phyloP scores from a whole-genome alignment of 2,797 vertebrate genomes.

The Hemitrygon akajei region DNA sequence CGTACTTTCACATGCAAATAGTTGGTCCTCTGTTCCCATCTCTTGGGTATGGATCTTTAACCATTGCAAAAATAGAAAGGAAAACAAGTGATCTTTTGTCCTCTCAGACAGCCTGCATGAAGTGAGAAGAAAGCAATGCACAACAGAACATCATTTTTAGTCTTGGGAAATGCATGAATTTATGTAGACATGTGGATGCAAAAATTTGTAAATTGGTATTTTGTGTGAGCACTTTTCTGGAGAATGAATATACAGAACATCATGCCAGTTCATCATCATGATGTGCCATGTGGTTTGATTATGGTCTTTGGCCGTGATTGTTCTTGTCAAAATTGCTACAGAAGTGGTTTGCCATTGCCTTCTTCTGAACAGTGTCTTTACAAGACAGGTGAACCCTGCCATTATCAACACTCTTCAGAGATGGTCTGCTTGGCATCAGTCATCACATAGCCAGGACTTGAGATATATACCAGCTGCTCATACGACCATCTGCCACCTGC shows the following conservation, averaged over 20 bases:
- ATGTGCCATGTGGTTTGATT: too few species aligned
- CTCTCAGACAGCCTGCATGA: neutral
- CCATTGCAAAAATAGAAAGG: neutral
- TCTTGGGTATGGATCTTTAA: neutral
- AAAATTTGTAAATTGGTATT: neutral
- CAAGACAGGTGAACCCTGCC: too few species aligned
- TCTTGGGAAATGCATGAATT: neutral
- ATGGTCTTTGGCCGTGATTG: too few species aligned
- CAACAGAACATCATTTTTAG: neutral
- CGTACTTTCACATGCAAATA: neutral
- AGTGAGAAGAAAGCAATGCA: neutral
- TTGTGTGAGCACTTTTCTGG: neutral
- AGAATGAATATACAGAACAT: neutral
- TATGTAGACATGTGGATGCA: neutral
- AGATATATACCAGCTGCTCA: too few species aligned
- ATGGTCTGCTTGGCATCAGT: too few species aligned
- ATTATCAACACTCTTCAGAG: too few species aligned
- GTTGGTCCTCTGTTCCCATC: neutral
- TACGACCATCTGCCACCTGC: too few species aligned
- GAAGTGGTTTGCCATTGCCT: too few species aligned
- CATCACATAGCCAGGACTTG: too few species aligned
- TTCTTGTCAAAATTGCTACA: too few species aligned
- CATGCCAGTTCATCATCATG: neutral
- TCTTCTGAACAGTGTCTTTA: too few species aligned
- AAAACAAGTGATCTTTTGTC: neutral